These are phyloP conservation scores for Himantopus leucocephalus DNA, from an alignment of 2,113 vertebrate species.

Conservation along the genomic window DNA sequence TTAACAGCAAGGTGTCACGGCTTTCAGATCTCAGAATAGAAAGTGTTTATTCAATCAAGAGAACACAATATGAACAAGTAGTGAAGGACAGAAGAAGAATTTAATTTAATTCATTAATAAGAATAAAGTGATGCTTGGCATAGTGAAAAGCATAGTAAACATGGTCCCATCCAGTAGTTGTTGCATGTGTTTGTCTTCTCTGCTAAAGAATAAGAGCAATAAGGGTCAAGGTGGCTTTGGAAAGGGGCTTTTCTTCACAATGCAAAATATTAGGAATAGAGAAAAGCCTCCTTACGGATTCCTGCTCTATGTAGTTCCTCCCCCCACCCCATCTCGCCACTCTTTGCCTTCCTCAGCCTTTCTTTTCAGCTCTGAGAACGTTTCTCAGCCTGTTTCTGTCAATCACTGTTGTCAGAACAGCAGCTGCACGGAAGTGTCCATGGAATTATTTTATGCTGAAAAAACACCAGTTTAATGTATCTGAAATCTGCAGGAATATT, in stretches of 20 bases:
- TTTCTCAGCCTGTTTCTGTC: neutral
- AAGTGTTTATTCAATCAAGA: neutral
- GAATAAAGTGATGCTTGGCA: neutral
- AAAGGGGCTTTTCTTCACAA: neutral
- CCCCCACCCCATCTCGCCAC: neutral
- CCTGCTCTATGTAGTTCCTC: neutral
- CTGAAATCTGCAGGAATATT: neutral
- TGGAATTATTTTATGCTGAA: neutral
- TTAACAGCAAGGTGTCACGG: neutral
- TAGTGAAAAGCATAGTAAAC: neutral
- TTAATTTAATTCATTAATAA: neutral
- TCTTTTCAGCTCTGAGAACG: neutral
- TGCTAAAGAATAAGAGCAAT: neutral
- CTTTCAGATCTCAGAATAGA: neutral
- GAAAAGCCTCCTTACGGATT: neutral
- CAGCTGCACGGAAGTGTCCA: conserved; percentile 42
- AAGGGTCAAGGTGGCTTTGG: neutral
- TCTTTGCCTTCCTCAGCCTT: conserved; percentile 19
- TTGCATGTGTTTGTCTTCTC: neutral
- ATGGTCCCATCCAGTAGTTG: neutral
- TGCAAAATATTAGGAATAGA: neutral
- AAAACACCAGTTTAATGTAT: neutral
- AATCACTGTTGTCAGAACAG: neutral
- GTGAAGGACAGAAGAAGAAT: neutral
- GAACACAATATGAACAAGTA: neutral